Conservation (phyloP, 2,888 invertebrate genomes). For the Helobdella robusta region DNA sequence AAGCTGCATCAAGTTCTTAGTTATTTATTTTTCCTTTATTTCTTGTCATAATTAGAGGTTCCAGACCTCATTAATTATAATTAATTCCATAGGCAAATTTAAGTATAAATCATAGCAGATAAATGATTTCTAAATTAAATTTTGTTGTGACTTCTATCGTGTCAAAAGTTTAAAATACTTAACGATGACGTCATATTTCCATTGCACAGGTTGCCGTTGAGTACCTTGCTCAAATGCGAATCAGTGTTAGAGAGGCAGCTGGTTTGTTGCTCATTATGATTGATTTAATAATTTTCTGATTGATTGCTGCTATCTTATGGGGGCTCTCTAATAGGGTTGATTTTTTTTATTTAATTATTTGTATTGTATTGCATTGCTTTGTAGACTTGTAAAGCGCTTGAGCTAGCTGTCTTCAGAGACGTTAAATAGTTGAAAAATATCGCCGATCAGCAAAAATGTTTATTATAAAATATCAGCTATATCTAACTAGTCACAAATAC, state of each 20-base stretch:
- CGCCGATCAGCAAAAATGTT: no score
- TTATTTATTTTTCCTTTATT: no score
- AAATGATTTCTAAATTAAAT: background rate
- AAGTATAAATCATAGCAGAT: no score
- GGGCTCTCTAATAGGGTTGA: no score
- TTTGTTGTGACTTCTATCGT: background rate
- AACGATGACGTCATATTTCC: no score
- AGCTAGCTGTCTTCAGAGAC: background rate
- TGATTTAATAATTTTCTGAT: background rate
- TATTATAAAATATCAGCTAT: no score
- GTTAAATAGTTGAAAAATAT: background rate
- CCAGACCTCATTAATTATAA: no score
- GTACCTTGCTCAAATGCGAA: slow-evolving; percentile 83
- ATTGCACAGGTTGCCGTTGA: slow-evolving; percentile 60
- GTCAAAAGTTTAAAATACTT: no score
- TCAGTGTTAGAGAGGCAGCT: slow-evolving; percentile 58
- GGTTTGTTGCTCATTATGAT: background rate
- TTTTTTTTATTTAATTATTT: background rate
- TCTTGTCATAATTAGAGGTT: no score
- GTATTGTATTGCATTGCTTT: background rate
- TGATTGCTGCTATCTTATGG: background rate
- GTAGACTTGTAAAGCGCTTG: background rate
- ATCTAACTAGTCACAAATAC: no score
- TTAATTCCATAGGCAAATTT: no score
- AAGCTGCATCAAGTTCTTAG: no score